Evolutionary conservation across 2,113 vertebrate genomes (phyloP).

Genomic region (Paedocypris sp.): DNA sequence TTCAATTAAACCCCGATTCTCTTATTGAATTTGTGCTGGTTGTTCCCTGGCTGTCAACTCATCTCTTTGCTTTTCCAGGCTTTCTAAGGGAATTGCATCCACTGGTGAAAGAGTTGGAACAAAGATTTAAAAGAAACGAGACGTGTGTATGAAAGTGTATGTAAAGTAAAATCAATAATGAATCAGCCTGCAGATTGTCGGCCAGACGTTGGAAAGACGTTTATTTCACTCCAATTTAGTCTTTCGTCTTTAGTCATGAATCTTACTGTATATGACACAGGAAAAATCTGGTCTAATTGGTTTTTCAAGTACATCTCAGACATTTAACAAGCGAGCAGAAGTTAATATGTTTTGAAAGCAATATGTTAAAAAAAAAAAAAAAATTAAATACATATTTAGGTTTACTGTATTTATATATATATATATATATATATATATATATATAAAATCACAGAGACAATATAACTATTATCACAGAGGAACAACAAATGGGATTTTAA

Average conservation of each 20-base stretch:
- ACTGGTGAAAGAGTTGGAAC: not conserved
- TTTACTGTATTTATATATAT: too few species aligned
- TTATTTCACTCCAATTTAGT: not conserved
- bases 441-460: too few species aligned
- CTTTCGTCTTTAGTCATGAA: not conserved
- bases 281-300: conserved; percentile 1
- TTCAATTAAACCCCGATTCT: conserved; percentile 45
- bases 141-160: not conserved
- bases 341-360: not conserved
- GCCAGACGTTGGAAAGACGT: not conserved
- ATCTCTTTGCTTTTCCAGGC: conserved; percentile 3
- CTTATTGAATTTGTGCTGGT: conserved; percentile 31
- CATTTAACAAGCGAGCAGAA: not conserved
- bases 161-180: not conserved
- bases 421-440: too few species aligned
- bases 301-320: not conserved
- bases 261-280: not conserved
- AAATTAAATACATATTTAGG: too few species aligned
- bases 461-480: too few species aligned
- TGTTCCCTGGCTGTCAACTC: conserved; percentile 13
- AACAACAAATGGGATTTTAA: too few species aligned
- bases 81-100: not conserved
- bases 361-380: too few species aligned
- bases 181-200: not conserved
- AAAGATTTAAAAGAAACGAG: not conserved